Evolutionary conservation across 2,797 vertebrate genomes (phyloP), one percentile per base, ranked within the genome.

Genomic region (Epinephelus coioides): DNA sequence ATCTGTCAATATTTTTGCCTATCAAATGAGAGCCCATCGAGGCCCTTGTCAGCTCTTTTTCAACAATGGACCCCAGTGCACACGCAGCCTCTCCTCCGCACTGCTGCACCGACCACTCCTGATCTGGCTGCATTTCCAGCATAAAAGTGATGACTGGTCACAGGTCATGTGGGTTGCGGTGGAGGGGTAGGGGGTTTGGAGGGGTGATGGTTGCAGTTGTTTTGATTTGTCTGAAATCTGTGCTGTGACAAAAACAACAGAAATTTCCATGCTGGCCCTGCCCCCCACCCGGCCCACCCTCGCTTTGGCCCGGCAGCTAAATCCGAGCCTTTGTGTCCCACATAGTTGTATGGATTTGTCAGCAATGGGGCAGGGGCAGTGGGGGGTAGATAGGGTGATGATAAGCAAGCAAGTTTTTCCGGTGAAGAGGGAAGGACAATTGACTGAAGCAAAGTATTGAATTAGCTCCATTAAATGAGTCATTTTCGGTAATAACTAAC

Each of bases 271-370:
- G 84, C 79, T 25, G 59, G 73, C 77, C 76, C 76, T 68, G 65
- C 83, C 88, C 88, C 78, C 80, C 64, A 53, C 56, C 70, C 67
- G 14, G 53, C 77, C 81, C 66, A 74, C 67, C 84, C 89, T 87
- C 69, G 78, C 90, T 85, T 76, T 60, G 83, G 84, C 84, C 87
- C 66, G 61, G 79, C 77, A 83, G 89, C 93, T 94, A 94, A 95
- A 95, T 92, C 93, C 92, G 5, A 84, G 91, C 91, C 83, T 91
- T 95, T 95, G 94, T 95, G 90, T 84, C 86, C 83, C 87, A 91
- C 90, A 95, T 94, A 92, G 93, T 92, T 93, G 85, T 91, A 90
- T 92, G 91, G 93, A 94, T 94, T 92, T 91, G 92, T 94, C 92
- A 93, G 90, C 92, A 93, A 61, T 90, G 82, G 83, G 86, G 87